Evolutionary conservation across 1,140 invertebrate genomes (phyloP), one percentile per base, ranked within the genome.

Genomic region (Drosophila bocqueti): DNA sequence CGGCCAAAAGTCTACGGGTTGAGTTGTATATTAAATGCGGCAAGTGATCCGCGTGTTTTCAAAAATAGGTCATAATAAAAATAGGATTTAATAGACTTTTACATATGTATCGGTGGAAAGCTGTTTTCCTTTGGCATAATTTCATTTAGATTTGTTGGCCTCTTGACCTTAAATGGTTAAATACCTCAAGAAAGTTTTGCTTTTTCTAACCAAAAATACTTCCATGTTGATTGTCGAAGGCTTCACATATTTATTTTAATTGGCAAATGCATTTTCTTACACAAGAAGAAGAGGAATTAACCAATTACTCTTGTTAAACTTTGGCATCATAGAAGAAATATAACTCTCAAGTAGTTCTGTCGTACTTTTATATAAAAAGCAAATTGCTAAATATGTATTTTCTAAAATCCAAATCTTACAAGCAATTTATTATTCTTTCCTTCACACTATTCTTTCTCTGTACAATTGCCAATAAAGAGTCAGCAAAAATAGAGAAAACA

Each of bases 181-280:
- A 13, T 34, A 42, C 0, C 38, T 43, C 16, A 34, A 43, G 29
- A 21, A n/a, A 34, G 26, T 40, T n/a, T 18, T 18, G n/a, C 21
- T 16, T 40, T 59, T 16, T 21, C 26, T 21, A 31, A 38, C 34
- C 34, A 15, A 59, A 64, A 64, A n/a, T 40, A 64, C 42, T 58
- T 58, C 3, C n/a, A 24, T 59, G 29, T 24, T 7, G 2, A n/a
- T 21, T 43, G 52, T 34, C 11, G 2, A 50, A 36, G 2, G 2
- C 18, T 62, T 36, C 3, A n/a, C 10, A 34, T 6, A 31, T 65
- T 36, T 34, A 8, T 26, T n/a, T 21, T 4, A 3, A 43, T 40
- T 11, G 34, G 2, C 9, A 42, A 31, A 1, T 2, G 26, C 4
- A 31, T 62, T 34, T 45, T 8, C 3, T 10, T n/a, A 7, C 52